Evolutionary conservation across 2,888 invertebrate species (phyloP).

Genomic region (Phyllotreta striolata): DNA sequence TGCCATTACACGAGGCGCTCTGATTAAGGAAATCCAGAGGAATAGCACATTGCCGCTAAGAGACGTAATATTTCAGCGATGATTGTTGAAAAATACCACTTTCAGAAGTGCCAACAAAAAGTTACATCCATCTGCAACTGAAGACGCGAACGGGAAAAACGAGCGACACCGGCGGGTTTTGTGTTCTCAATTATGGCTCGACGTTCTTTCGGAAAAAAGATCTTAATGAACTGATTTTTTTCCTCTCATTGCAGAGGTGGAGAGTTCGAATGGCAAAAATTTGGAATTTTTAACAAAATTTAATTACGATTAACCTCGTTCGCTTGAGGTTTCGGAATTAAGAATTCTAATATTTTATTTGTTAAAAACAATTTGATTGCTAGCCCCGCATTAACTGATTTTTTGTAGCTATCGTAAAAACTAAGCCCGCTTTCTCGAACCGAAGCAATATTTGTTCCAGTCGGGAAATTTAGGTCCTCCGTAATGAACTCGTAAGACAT

Average conservation of each 20-base stretch:
- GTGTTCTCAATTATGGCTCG: conserved; percentile 32
- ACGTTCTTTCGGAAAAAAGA: conserved; percentile 36
- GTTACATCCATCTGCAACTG: conserved; percentile 26
- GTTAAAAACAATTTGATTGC: not conserved
- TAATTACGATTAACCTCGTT: not conserved
- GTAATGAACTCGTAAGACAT: conserved; percentile 37
- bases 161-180: conserved; percentile 28
- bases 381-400: not conserved
- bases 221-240: conserved; percentile 23
- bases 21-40: conserved; percentile 10
- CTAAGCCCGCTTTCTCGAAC: not conserved
- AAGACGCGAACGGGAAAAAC: conserved; percentile 20
- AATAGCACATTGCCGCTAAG: conserved; percentile 8
- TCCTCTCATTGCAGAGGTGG: not conserved
- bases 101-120: conserved; percentile 24
- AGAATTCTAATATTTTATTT: not conserved
- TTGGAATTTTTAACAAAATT: not conserved
- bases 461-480: conserved; percentile 33
- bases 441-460: conserved; percentile 23
- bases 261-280: not conserved
- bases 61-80: conserved; percentile 18
- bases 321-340: not conserved
- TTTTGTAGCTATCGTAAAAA: conserved; percentile 3
- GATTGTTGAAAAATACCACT: conserved; percentile 16
- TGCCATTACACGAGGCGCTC: conserved; percentile 2